Evolutionary conservation across 1,140 invertebrate species (phyloP).

Genomic region (Papilio polyxenes): DNA sequence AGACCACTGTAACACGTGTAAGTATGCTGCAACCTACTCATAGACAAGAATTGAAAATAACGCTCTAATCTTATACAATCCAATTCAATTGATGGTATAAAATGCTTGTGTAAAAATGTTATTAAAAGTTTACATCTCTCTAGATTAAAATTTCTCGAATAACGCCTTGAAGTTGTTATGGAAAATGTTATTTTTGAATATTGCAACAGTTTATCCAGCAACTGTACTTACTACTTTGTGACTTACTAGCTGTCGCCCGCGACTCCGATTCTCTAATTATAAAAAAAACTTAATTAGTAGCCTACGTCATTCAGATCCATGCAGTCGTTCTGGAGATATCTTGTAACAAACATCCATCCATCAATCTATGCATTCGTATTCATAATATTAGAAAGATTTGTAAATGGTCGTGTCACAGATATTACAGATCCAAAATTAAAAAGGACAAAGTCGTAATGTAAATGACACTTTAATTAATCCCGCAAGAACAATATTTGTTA

Average conservation of each 20-base stretch:
- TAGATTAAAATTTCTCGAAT: neutral
- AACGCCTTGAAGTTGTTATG: neutral
- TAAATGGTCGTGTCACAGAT: neutral
- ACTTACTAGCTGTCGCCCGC: too few species aligned
- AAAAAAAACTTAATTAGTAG: too few species aligned
- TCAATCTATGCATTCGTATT: too few species aligned
- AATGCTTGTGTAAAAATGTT: neutral
- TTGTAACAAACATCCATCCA: too few species aligned
- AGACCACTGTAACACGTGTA: neutral
- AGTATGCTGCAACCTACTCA: neutral
- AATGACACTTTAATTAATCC: too few species aligned
- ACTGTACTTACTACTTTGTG: too few species aligned
- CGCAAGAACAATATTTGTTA: too few species aligned
- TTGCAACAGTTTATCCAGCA: neutral
- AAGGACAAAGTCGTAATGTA: neutral
- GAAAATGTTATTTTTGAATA: neutral
- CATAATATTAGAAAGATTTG: too few species aligned
- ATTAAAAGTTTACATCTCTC: neutral
- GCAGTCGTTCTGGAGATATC: too few species aligned
- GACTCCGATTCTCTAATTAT: too few species aligned
- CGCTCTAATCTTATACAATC: neutral
- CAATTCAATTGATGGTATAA: neutral
- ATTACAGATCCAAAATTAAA: neutral
- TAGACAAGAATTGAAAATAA: neutral
- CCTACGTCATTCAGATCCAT: too few species aligned